Percentiles rank a stretch among this genome's conserved stretches.
phyloP scores from a whole-genome alignment of 2,113 vertebrate species.

The Alouatta palliata region DNA sequence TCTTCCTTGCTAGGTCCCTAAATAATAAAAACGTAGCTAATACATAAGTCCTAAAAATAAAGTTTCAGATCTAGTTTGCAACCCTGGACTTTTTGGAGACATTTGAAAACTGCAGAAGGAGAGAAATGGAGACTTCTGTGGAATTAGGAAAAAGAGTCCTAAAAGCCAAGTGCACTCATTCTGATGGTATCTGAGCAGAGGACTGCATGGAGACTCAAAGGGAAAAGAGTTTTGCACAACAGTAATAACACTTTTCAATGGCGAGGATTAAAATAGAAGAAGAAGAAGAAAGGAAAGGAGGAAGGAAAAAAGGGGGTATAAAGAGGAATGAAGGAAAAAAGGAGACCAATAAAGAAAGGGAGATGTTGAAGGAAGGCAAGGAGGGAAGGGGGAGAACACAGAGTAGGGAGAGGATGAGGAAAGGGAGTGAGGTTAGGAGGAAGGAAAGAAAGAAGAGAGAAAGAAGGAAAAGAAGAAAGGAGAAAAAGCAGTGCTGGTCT shows the following conservation, averaged over 20 bases:
- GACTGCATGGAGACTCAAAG: not conserved
- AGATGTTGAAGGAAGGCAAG: not conserved
- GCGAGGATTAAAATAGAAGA: not conserved
- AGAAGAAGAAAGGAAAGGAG: not conserved
- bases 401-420: not conserved
- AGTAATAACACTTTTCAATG: not conserved
- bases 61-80: not conserved
- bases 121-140: not conserved
- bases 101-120: not conserved
- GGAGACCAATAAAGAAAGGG: not conserved
- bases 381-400: not conserved
- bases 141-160: not conserved
- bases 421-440: fast-evolving
- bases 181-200: not conserved
- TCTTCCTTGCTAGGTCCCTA: not conserved
- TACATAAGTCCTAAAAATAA: not conserved
- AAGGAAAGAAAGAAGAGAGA: not conserved
- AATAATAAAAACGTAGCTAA: not conserved
- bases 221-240: not conserved
- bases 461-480: too few species aligned
- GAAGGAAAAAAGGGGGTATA: not conserved
- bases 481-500: not conserved
- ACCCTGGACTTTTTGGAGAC: not conserved
- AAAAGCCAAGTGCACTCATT: not conserved
- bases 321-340: not conserved